These are phyloP conservation scores for Siphonodentalium dalli DNA, from an alignment of 2,888 invertebrate species.

Conservation along the genomic window DNA sequence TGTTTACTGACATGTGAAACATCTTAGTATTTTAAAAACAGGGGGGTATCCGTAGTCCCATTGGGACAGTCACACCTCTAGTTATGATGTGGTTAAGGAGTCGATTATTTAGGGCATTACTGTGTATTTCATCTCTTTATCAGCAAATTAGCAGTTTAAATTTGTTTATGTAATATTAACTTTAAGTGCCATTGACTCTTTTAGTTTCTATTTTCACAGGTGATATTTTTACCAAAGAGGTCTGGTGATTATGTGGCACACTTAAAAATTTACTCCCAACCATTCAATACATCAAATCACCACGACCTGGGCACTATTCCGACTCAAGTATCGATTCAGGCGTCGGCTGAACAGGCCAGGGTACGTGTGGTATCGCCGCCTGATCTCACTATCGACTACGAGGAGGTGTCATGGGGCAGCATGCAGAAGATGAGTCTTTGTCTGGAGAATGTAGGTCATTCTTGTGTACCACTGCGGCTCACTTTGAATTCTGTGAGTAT, in stretches of 20 bases:
- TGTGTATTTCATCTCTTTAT: too few relatives aligned
- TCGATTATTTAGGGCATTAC: too few relatives aligned
- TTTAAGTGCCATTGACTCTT: neutral
- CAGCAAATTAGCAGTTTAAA: too few relatives aligned
- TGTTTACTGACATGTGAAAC: too few relatives aligned
- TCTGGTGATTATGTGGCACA: constrained; percentile 49
- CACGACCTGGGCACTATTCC: constrained; percentile 28
- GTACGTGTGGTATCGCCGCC: constrained; percentile 30
- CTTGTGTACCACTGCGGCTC: constrained; percentile 47
- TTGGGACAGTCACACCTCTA: too few relatives aligned
- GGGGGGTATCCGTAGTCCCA: too few relatives aligned
- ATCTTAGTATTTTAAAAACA: too few relatives aligned
- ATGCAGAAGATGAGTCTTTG: constrained; percentile 36
- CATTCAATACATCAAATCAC: constrained; percentile 32
- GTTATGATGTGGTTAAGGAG: too few relatives aligned
- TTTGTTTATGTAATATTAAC: neutral
- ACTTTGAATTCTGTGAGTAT: constrained; percentile 46
- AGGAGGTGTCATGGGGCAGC: constrained; percentile 48
- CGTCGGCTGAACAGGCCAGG: constrained; percentile 41
- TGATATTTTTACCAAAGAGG: constrained; percentile 49
- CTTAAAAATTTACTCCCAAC: constrained; percentile 38
- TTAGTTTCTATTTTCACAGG: constrained; percentile 30
- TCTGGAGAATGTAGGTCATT: constrained; percentile 44
- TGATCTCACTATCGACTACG: too few relatives aligned
- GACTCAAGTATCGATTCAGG: constrained; percentile 36